Evolutionary conservation across 30 jellyfish, hydroid and myxozoan genomes (phyloP).

Genomic region (Pseudorhiza aurosa): DNA sequence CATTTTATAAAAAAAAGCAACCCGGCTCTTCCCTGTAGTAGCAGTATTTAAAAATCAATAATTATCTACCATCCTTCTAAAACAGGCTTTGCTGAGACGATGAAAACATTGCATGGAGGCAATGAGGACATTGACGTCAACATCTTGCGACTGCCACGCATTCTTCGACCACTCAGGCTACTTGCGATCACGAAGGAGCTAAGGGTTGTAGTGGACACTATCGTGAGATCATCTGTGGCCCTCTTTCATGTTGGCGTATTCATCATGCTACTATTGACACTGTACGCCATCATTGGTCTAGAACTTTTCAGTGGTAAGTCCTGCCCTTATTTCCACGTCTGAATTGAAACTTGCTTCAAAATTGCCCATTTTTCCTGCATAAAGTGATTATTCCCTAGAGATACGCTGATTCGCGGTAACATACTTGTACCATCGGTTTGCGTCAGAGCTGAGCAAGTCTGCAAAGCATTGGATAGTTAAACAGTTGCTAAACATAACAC

Average conservation of each 20-base stretch:
- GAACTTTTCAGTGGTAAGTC: constrained; percentile 86
- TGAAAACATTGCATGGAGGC: not conserved
- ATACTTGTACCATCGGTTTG: too few species aligned
- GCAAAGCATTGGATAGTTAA: too few species aligned
- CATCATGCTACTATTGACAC: constrained; percentile 51
- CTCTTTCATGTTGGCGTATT: constrained; percentile 76
- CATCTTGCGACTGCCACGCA: constrained; percentile 69
- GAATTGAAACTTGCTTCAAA: not conserved
- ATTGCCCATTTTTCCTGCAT: not conserved
- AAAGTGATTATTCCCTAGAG: too few species aligned
- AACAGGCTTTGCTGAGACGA: constrained; percentile 45
- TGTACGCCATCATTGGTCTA: constrained; percentile 80
- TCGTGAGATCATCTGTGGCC: constrained; percentile 47
- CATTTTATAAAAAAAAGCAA: too few species aligned
- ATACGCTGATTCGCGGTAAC: too few species aligned
- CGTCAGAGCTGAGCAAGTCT: too few species aligned
- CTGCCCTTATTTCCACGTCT: not conserved
- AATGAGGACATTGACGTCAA: constrained; percentile 26
- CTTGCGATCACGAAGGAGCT: constrained; percentile 68
- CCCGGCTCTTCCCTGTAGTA: too few species aligned
- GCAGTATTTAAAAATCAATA: too few species aligned
- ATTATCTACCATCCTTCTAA: too few species aligned
- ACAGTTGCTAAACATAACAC: too few species aligned
- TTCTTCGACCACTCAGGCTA: constrained; percentile 83
- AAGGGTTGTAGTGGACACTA: constrained; percentile 79